Evolutionary conservation across 2,888 invertebrate genomes (phyloP).

Genomic region (Nowickia ferox): DNA sequence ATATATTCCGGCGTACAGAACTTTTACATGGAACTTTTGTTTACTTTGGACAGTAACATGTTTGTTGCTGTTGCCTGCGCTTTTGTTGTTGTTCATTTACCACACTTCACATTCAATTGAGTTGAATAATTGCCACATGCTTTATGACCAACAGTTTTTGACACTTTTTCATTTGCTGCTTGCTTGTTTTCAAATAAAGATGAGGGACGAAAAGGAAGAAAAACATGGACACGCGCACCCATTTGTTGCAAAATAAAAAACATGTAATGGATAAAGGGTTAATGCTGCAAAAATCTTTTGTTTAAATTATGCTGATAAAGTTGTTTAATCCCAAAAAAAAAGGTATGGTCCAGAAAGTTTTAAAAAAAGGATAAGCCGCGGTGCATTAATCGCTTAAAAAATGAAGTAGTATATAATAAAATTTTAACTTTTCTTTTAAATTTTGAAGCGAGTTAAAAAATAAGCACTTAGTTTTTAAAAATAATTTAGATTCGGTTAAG

Average conservation of each 20-base stretch:
- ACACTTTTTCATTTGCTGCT: constrained; percentile 77
- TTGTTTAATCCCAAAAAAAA: not conserved
- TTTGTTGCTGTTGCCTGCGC: constrained; percentile 1
- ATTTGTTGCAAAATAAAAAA: not conserved
- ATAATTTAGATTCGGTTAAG: no score
- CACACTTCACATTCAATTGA: constrained; percentile 82
- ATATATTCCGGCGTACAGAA: constrained; percentile 31
- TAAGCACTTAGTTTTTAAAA: no score
- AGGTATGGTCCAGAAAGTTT: not conserved
- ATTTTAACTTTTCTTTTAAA: no score
- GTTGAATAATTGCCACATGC: constrained; percentile 82
- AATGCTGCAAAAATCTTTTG: constrained; percentile 56
- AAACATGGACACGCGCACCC: not conserved
- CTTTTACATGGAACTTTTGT: constrained; percentile 53
- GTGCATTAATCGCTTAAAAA: no score
- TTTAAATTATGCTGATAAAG: constrained; percentile 43
- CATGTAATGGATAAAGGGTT: constrained; percentile 48
- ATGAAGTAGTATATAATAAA: no score
- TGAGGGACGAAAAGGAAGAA: not conserved
- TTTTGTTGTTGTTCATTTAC: constrained; percentile 74
- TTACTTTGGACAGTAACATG: constrained; percentile 46
- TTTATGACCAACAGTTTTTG: constrained; percentile 82
- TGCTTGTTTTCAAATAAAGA: constrained; percentile 31
- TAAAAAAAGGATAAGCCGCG: not conserved
- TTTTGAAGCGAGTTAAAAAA: no score